These are phyloP conservation scores for Philonicus albiceps DNA, from an alignment of 2,888 invertebrate species.

Conservation along the genomic window DNA sequence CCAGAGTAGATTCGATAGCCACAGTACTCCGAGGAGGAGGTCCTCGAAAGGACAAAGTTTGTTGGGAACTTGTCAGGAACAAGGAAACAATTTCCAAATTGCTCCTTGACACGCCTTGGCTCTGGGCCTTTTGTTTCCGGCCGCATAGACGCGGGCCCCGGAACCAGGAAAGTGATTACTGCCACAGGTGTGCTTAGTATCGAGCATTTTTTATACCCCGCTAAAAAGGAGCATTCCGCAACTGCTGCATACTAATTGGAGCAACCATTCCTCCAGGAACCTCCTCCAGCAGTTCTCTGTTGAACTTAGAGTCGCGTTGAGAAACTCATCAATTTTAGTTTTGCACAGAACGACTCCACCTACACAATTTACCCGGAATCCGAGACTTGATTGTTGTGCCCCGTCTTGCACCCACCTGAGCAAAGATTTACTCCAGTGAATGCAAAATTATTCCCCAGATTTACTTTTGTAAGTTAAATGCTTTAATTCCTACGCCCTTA, in stretches of 20 bases:
- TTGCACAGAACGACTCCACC: neutral
- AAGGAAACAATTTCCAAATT: constrained; percentile 37
- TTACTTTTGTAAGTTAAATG: neutral
- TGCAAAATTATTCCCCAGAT: neutral
- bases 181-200: constrained; percentile 27
- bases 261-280: neutral
- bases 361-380: neutral
- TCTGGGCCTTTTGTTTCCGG: neutral
- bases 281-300: neutral
- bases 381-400: neutral
- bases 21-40: neutral
- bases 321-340: neutral
- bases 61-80: constrained; percentile 12
- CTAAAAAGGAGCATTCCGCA: neutral
- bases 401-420: neutral
- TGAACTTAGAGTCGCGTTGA: neutral
- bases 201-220: neutral
- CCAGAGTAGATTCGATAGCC: neutral
- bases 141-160: neutral
- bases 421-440: neutral
- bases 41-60: constrained; percentile 23
- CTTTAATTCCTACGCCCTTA: neutral
- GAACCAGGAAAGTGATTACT: neutral
- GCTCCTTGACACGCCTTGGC: neutral
- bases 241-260: constrained; percentile 13